Evolutionary conservation across 2,888 invertebrate genomes (phyloP).

Genomic region (Siphonodentalium dalli): DNA sequence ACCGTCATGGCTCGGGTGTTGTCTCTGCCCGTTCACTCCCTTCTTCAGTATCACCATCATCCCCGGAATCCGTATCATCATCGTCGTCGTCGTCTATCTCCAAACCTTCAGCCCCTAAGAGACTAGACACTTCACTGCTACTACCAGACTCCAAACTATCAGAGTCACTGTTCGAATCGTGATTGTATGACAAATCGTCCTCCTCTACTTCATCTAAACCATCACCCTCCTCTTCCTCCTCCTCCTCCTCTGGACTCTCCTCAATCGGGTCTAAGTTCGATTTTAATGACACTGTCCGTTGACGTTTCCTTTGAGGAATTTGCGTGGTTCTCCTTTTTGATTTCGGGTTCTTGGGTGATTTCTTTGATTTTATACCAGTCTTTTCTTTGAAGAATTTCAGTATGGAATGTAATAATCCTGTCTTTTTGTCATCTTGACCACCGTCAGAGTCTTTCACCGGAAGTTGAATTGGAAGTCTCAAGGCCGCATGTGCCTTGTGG

Average conservation of each 20-base stretch:
- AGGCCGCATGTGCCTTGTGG: too few relatives aligned
- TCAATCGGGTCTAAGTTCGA: slow-evolving; percentile 57
- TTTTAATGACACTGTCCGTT: slow-evolving; percentile 55
- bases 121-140: slow-evolving; percentile 26
- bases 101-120: too few relatives aligned
- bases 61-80: too few relatives aligned
- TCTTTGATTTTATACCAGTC: slow-evolving; percentile 34
- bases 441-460: slow-evolving; percentile 25
- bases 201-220: slow-evolving; percentile 28
- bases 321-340: slow-evolving; percentile 51
- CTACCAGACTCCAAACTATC: slow-evolving; percentile 30
- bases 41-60: too few relatives aligned
- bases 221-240: slow-evolving; percentile 42
- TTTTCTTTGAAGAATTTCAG: slow-evolving; percentile 46
- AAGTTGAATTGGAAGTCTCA: background rate
- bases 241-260: slow-evolving; percentile 56
- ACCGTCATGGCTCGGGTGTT: too few relatives aligned
- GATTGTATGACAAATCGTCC: slow-evolving; percentile 42
- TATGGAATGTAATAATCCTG: slow-evolving; percentile 48
- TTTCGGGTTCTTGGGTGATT: slow-evolving; percentile 26
- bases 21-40: too few relatives aligned
- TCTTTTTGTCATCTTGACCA: slow-evolving; percentile 46
- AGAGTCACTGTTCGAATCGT: slow-evolving; percentile 40
- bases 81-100: background rate
- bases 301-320: slow-evolving; percentile 48